A percentile compares a stretch with the other conserved stretches of the same genome.
These are phyloP conservation scores for Cistogaster globosa DNA, from an alignment of 2,888 invertebrate species.

Conservation along the genomic window DNA sequence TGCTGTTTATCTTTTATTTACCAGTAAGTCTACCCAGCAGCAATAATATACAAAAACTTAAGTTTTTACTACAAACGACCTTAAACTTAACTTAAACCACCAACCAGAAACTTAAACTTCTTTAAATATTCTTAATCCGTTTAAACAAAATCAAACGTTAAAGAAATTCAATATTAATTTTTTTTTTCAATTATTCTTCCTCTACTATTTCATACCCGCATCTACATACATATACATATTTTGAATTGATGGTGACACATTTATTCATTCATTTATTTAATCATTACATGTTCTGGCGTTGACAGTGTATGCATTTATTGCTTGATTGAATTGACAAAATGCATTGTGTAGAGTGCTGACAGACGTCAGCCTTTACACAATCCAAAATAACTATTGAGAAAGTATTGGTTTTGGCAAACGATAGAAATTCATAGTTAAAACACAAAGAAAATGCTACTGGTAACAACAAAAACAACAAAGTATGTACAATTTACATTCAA, in stretches of 20 bases:
- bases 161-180: constrained; percentile 60
- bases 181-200: background rate
- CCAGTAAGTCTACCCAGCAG: no score
- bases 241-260: constrained; percentile 24
- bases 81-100: background rate
- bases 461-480: background rate
- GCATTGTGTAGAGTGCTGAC: constrained; percentile 71
- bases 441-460: constrained; percentile 13
- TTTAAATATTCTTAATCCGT: constrained; percentile 36
- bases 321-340: constrained; percentile 70
- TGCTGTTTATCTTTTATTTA: no score
- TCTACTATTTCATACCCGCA: constrained; percentile 35
- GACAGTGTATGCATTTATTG: constrained; percentile 64
- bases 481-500: background rate
- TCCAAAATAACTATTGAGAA: constrained; percentile 62
- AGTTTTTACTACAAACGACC: no score
- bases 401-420: constrained; percentile 58
- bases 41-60: no score
- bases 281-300: constrained; percentile 39
- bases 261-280: constrained; percentile 1
- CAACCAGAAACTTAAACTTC: background rate
- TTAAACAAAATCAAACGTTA: constrained; percentile 60
- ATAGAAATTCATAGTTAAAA: constrained; percentile 44
- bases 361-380: constrained; percentile 63
- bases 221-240: constrained; percentile 12